Percentiles rank a stretch among this genome's conserved stretches.
These are phyloP conservation scores for Amblyraja radiata DNA, from an alignment of 2,797 vertebrate species.

Conservation along the genomic window DNA sequence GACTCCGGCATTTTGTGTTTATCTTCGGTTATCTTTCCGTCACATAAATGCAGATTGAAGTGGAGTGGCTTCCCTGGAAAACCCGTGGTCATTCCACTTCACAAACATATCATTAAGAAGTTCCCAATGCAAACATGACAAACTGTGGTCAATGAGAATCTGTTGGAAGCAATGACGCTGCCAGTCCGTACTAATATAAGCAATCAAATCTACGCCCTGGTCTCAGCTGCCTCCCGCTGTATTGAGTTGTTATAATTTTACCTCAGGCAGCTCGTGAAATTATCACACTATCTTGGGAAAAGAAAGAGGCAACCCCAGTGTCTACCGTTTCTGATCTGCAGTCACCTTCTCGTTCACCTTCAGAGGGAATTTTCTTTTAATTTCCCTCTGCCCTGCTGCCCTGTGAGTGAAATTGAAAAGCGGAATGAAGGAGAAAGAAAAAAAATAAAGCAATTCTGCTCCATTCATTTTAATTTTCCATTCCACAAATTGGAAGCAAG, in stretches of 20 bases:
- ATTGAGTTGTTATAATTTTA: not conserved
- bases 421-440: not conserved
- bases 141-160: not conserved
- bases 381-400: not conserved
- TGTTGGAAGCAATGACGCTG: not conserved
- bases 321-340: not conserved
- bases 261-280: constrained; percentile 6
- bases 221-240: not conserved
- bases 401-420: constrained; percentile 18
- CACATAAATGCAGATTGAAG: no score
- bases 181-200: not conserved
- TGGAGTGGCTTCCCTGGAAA: no score
- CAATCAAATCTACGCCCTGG: not conserved
- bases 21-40: no score
- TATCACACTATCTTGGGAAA: not conserved
- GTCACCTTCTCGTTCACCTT: constrained; percentile 22
- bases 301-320: not conserved
- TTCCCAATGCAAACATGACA: not conserved
- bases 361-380: not conserved
- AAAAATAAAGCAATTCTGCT: not conserved
- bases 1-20: no score
- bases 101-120: not conserved
- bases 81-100: not conserved
- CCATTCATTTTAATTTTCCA: not conserved
- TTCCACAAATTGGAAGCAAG: not conserved